Conservation (phyloP, 2,113 vertebrate genomes). For the Platichthys stellatus region DNA sequence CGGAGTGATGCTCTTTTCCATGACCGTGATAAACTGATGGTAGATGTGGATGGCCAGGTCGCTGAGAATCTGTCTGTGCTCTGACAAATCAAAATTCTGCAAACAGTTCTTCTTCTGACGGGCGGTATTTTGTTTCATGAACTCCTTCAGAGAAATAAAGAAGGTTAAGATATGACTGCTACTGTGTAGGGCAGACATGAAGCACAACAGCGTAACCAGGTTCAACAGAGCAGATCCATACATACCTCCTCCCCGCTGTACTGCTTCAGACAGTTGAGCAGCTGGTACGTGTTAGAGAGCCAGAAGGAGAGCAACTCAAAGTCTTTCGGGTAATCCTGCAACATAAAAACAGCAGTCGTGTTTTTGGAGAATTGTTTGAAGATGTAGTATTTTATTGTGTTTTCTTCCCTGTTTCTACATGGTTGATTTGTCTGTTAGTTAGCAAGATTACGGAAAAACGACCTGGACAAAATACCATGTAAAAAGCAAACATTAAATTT, state of each 20-base stretch:
- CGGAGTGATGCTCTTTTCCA: constrained; percentile 89
- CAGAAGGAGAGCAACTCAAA: constrained; percentile 95
- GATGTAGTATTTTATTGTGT: not conserved
- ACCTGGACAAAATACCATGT: no score
- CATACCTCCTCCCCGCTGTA: constrained; percentile 98
- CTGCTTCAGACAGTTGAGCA: constrained; percentile 97
- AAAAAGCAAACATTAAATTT: no score
- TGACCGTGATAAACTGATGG: constrained; percentile 88
- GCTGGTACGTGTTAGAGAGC: constrained; percentile 92
- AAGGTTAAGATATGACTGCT: not conserved
- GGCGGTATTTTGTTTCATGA: constrained; percentile 88
- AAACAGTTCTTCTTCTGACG: constrained; percentile 93
- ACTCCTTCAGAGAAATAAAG: constrained; percentile 82
- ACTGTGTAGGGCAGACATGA: not conserved
- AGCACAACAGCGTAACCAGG: not conserved
- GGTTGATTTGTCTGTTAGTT: no score
- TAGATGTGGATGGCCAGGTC: constrained; percentile 95
- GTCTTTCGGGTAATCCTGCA: constrained; percentile 88
- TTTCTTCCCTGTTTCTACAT: no score
- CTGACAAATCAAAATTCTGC: constrained; percentile 94
- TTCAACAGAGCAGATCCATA: constrained; percentile 30
- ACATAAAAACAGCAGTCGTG: constrained; percentile 12
- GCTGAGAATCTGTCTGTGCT: constrained; percentile 94
- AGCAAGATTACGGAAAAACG: no score
- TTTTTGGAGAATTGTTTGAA: not conserved